Percentiles rank a stretch among this genome's conserved stretches.
phyloP scores from a whole-genome alignment of 2,113 vertebrate genomes.

The Epinephelus moara region DNA sequence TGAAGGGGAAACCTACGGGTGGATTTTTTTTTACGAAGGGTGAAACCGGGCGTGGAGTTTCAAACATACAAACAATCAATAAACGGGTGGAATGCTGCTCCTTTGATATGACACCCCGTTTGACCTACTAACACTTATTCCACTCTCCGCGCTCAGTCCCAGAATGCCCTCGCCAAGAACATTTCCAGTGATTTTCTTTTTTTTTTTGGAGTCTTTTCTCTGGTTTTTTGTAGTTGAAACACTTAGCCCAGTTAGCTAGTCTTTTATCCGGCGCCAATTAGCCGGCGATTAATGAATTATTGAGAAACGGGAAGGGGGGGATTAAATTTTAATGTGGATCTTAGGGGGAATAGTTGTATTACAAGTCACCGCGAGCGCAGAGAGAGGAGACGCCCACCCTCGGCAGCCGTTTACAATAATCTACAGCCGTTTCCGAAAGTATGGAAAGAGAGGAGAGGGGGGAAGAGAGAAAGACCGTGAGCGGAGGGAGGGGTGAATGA shows the following conservation, averaged over 20 bases:
- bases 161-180: constrained; percentile 37
- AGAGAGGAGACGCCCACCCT: constrained; percentile 63
- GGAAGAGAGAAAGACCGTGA: background rate
- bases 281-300: constrained; percentile 86
- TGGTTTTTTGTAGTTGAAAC: constrained; percentile 66
- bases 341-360: constrained; percentile 82
- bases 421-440: constrained; percentile 67
- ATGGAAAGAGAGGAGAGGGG: constrained; percentile 10
- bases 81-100: constrained; percentile 39
- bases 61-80: constrained; percentile 29
- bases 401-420: constrained; percentile 76
- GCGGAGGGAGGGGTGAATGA: background rate
- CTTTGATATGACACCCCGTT: constrained; percentile 42
- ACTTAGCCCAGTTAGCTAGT: constrained; percentile 81
- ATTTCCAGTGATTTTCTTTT: constrained; percentile 51
- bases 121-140: constrained; percentile 67
- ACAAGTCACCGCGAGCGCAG: constrained; percentile 80
- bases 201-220: constrained; percentile 38
- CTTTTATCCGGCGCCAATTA: constrained; percentile 86
- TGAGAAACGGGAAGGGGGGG: constrained; percentile 78
- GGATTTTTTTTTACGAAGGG: constrained; percentile 18
- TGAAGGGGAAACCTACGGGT: constrained; percentile 18
- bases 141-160: background rate
- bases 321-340: constrained; percentile 84
- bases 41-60: constrained; percentile 47